phyloP scores from a whole-genome alignment of 2,797 vertebrate species.

The Lutjanus campechanus region DNA sequence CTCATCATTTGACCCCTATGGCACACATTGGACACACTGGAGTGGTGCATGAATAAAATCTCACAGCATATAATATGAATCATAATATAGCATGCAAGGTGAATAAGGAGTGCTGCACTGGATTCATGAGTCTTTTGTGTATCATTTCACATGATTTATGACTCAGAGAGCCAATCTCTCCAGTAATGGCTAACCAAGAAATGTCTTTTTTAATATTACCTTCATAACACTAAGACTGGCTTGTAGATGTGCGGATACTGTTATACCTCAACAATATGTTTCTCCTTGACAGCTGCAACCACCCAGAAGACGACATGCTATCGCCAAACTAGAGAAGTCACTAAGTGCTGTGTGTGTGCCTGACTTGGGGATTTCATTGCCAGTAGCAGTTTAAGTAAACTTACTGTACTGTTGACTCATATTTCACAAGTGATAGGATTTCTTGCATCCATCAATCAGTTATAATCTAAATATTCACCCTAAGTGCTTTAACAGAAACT shows the following conservation, averaged over 20 bases:
- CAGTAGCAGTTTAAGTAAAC: conserved; percentile 2
- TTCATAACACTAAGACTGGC: conserved; percentile 26
- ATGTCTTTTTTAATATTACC: conserved; percentile 42
- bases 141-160: conserved; percentile 38
- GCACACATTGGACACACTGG: neutral
- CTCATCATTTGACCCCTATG: neutral
- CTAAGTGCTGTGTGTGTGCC: conserved; percentile 16
- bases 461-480: neutral
- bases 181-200: conserved; percentile 24
- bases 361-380: conserved; percentile 6
- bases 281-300: conserved; percentile 33
- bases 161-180: conserved; percentile 12
- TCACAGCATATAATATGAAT: neutral
- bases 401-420: neutral
- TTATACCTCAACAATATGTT: conserved; percentile 30
- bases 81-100: conserved; percentile 24
- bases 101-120: conserved; percentile 10
- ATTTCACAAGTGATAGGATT: neutral
- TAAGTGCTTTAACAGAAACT: conserved; percentile 9
- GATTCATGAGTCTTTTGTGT: conserved; percentile 34
- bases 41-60: conserved; percentile 11
- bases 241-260: conserved; percentile 19
- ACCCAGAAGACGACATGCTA: neutral
- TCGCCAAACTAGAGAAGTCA: conserved; percentile 10
- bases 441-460: neutral